Evolutionary conservation across 2,113 vertebrate genomes (phyloP), one percentile per base, ranked within the genome.

Genomic region (Callaeas wilsoni): DNA sequence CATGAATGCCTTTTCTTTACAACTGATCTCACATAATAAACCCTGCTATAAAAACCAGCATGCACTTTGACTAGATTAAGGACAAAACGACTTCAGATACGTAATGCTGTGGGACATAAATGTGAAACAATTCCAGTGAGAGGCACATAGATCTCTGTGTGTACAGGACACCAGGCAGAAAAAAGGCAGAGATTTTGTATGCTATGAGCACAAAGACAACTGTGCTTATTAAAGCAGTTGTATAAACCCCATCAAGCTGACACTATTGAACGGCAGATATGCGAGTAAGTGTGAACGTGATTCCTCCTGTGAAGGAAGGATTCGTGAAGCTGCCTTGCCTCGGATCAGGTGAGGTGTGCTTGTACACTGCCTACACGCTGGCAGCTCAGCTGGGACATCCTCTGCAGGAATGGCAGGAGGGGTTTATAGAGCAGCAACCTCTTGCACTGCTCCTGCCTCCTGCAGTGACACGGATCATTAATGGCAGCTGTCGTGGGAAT

Each of bases 341-440:
- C 44, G 55, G 53, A 35, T 69, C 39, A 73, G 59, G 55, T 2
- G 13, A 50, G 53, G 46, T 62, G 68, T 68, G n/a, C 73, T 33
- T 27, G 22, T 33, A 52, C 37, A 2, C 10, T 60, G 55, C 37
- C 63, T 22, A 18, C 21, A 46, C 37, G 3, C 22, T 17, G 41
- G 29, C 12, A 52, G 50, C 46, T 73, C 79, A 77, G 46, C 80
- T 42, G 57, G 75, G 37, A 79, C 42, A 55, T 8, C 7, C 8
- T 0, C 14, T 0, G 0, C 41, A 64, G 49, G 49, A 73, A 29
- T 0, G 1, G 46, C 71, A 74, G 33, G 37, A 77, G 35, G 32
- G 42, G 29, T 44, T 64, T 37, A 26, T 2, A n/a, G 2, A 69
- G 63, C 75, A 86, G 35, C 25, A 63, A 47, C 26, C 26, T 80